These are phyloP conservation scores for Siniperca undulata DNA, from an alignment of 2,797 vertebrate genomes.

Conservation along the genomic window DNA sequence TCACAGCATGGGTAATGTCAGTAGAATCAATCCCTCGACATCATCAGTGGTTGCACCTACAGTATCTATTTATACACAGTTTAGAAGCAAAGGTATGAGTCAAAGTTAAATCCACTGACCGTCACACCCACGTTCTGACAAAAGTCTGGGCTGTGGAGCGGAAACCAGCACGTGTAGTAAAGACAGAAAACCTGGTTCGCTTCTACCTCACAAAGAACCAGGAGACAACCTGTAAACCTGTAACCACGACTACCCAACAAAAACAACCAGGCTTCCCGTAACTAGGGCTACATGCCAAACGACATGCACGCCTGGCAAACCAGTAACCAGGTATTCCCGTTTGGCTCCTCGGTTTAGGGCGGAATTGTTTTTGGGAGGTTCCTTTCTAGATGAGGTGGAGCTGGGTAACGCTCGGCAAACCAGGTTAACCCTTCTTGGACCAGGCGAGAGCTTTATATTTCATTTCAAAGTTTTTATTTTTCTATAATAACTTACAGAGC, in stretches of 20 bases:
- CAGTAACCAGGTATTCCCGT: not conserved
- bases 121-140: conserved; percentile 24
- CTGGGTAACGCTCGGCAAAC: not conserved
- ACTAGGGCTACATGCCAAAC: not conserved
- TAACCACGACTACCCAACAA: conserved; percentile 15
- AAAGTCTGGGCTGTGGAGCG: not conserved
- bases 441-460: not conserved
- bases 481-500: not conserved
- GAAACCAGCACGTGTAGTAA: not conserved
- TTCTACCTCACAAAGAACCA: not conserved
- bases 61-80: not conserved
- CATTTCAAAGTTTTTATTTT: not conserved
- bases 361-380: not conserved
- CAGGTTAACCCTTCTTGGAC: not conserved
- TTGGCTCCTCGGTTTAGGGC: too few species aligned
- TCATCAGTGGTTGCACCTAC: too few species aligned
- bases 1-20: not conserved
- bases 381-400: not conserved
- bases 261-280: conserved; percentile 1
- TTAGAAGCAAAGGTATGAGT: not conserved
- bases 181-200: not conserved
- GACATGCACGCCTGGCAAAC: not conserved
- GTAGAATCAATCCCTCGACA: not conserved
- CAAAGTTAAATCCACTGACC: not conserved
- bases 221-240: conserved; percentile 18